Conservation (phyloP, 2,113 vertebrate genomes). For the Variabilichromis moorii region DNA sequence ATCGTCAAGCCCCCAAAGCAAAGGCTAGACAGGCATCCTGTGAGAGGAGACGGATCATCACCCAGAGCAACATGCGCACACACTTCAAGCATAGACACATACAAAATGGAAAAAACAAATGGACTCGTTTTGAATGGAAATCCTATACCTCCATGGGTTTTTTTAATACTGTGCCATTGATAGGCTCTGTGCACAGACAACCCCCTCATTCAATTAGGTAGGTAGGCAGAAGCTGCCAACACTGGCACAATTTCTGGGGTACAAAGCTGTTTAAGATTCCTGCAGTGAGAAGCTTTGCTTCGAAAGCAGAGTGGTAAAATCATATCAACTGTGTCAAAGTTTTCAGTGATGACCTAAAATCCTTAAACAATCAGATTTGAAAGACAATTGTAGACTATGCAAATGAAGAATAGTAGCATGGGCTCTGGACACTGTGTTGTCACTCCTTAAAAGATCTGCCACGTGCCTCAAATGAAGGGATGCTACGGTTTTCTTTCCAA, state of each 20-base stretch:
- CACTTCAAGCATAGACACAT: not conserved
- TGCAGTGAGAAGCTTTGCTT: slow-evolving; percentile 2
- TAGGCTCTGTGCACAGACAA: slow-evolving; percentile 21
- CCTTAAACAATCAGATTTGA: not conserved
- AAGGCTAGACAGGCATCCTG: slow-evolving; percentile 27
- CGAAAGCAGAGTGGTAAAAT: not conserved
- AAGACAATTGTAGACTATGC: not conserved
- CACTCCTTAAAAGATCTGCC: not conserved
- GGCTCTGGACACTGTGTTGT: not conserved
- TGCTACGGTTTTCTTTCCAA: not conserved
- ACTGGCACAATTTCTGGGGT: slow-evolving; percentile 18
- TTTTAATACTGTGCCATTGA: slow-evolving; percentile 42
- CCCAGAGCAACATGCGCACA: not conserved
- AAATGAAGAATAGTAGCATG: not conserved
- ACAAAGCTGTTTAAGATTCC: slow-evolving; percentile 50
- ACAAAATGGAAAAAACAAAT: slow-evolving; percentile 14
- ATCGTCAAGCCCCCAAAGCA: slow-evolving; percentile 37
- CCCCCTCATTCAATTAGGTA: slow-evolving; percentile 27
- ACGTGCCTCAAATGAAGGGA: not conserved
- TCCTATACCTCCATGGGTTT: slow-evolving; percentile 6
- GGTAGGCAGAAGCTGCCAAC: slow-evolving; percentile 32
- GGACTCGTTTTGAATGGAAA: slow-evolving; percentile 42
- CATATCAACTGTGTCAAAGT: not conserved
- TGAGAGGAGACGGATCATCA: slow-evolving; percentile 22
- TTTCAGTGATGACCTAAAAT: not conserved